A percentile compares a stretch with the other conserved stretches of the same genome.
These are phyloP conservation scores for Pseudomyrmex flavicornis DNA, from an alignment of 1,140 invertebrate species.

Conservation along the genomic window DNA sequence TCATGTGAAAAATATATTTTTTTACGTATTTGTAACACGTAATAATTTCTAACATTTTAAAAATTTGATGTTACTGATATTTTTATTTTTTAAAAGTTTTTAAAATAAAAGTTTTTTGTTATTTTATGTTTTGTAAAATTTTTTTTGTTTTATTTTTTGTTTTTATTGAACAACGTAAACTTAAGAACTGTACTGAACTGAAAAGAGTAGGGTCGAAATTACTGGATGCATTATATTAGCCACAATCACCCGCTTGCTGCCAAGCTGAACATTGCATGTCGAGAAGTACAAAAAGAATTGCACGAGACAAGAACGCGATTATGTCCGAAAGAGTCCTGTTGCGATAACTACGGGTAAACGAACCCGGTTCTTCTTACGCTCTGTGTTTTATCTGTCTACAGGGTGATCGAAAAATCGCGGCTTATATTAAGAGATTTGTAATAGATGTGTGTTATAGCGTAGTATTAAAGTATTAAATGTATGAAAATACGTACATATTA, in stretches of 20 bases:
- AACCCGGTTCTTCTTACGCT: conserved; percentile 67
- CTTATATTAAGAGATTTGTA: conserved; percentile 2
- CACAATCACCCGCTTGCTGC: conserved; percentile 50
- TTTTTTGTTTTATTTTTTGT: background rate
- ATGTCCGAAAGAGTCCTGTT: conserved; percentile 71
- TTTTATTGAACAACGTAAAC: background rate
- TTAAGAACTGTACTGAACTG: background rate
- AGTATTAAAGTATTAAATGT: background rate
- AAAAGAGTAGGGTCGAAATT: conserved; percentile 1
- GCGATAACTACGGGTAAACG: conserved; percentile 74
- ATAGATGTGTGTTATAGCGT: background rate
- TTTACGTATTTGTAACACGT: background rate
- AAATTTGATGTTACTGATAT: background rate
- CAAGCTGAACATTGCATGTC: conserved; percentile 39
- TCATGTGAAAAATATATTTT: background rate
- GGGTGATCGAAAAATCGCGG: conserved; percentile 48
- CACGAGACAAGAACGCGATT: conserved; percentile 71
- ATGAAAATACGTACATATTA: background rate
- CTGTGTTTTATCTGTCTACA: conserved; percentile 56
- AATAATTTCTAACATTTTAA: no score
- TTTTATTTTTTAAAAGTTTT: background rate
- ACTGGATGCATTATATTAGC: conserved; percentile 4
- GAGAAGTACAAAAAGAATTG: conserved; percentile 67
- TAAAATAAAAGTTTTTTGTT: no score
- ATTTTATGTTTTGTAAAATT: no score